Evolutionary conservation across 2,888 invertebrate genomes (phyloP), one percentile per base, ranked within the genome.

Genomic region (Petrophora chlorosata): DNA sequence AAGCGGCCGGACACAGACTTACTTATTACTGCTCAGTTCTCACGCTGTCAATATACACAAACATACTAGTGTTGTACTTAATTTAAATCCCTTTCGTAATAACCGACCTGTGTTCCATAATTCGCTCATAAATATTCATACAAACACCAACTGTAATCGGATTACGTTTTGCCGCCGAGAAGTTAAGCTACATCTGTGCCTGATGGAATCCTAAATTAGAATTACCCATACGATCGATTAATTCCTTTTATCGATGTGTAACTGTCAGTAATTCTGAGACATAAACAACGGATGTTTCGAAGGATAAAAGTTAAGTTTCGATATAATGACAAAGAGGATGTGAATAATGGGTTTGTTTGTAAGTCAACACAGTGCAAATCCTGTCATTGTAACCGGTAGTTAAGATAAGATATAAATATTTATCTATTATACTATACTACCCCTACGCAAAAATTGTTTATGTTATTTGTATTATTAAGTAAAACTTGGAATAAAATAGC

Each of bases 61-160:
- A 42, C 25, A 19, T 36, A 54, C 49, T 47, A 38, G 44, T 29
- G 50, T 38, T n/a, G 39, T 41, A 29, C 29, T 43, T 51, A 40
- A 53, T 56, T 46, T 41, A 50, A 49, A 58, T 58, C 51, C 41
- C 49, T 58, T 57, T 60, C 55, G 59, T 51, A 59, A 60, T 56
- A 60, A 55, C 49, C 41, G 26, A 36, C 42, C 28, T 23, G 33
- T 29, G 41, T 38, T 28, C 46, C 47, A 49, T 34, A 41, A 54
- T 56, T 40, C 42, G 36, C 56, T 67, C 56, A 70, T 71, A 59
- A 57, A 71, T 67, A 68, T 71, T 71, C 68, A 71, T 59, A 32
- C 44, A 51, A 56, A 56, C 40, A 61, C 49, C 53, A 52, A 63
- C 57, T 61, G 41, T 62, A 61, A 61, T 61, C 52, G 49, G 55